These are phyloP conservation scores for Sericinus montela DNA, from an alignment of 2,888 invertebrate genomes.

Conservation along the genomic window DNA sequence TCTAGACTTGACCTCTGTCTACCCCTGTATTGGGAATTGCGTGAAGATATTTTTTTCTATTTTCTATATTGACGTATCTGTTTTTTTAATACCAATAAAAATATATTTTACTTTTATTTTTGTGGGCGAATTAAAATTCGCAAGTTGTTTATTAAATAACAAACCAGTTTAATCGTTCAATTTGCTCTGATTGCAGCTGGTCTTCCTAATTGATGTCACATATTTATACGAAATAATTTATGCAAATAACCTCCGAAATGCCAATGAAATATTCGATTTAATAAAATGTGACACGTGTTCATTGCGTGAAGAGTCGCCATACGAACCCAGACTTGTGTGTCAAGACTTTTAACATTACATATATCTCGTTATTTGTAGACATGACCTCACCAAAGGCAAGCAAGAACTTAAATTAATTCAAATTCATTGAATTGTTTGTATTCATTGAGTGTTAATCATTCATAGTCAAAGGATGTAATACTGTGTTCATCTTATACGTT, in stretches of 20 bases:
- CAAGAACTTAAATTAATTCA: conserved; percentile 10
- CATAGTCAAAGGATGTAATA: no score
- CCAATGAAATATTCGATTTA: conserved; percentile 12
- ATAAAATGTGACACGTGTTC: conserved; percentile 9
- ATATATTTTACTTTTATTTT: no score
- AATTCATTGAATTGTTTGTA: background rate
- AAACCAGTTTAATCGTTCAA: background rate
- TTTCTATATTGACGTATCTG: no score
- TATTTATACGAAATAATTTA: conserved; percentile 1
- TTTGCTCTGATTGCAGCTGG: background rate
- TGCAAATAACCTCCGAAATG: conserved; percentile 7
- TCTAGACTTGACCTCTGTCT: no score
- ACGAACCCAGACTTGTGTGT: background rate
- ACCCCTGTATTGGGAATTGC: no score
- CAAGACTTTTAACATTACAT: background rate
- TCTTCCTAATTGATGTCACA: background rate
- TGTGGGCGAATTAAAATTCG: no score
- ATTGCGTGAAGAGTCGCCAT: conserved; percentile 5
- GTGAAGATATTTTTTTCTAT: no score
- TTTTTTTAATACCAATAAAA: no score
- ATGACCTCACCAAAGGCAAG: conserved; percentile 16
- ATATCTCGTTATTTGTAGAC: background rate
- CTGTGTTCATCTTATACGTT: no score
- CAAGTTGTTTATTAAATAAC: no score
- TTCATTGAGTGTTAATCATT: no score